Conservation (phyloP, 2,797 vertebrate species). For the Cephalopachus bancanus region DNA sequence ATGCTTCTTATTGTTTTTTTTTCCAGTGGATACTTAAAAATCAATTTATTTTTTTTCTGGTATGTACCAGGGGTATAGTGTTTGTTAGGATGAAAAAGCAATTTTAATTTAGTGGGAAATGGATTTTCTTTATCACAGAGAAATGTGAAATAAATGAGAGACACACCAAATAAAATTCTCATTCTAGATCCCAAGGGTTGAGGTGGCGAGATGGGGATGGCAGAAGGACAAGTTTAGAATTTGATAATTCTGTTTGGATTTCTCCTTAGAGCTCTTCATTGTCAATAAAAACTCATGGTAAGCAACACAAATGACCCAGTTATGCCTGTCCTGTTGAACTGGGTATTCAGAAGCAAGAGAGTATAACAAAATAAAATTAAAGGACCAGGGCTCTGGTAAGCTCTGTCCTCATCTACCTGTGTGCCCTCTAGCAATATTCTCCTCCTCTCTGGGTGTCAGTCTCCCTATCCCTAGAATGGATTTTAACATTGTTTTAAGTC, state of each 20-base stretch:
- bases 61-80: slow-evolving; percentile 68
- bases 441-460: not conserved
- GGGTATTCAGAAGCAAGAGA: not conserved
- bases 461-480: not conserved
- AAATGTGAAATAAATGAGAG: slow-evolving; percentile 70
- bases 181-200: slow-evolving; percentile 61
- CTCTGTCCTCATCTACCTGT: not conserved
- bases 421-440: no score
- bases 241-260: slow-evolving; percentile 71
- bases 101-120: slow-evolving; percentile 82
- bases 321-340: not conserved
- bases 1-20: slow-evolving; percentile 57
- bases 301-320: slow-evolving; percentile 37
- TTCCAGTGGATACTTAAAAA: slow-evolving; percentile 74
- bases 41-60: slow-evolving; percentile 82
- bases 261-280: slow-evolving; percentile 65
- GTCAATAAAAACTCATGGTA: slow-evolving; percentile 64
- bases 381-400: fast-evolving
- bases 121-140: slow-evolving; percentile 80
- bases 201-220: slow-evolving; percentile 58
- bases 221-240: slow-evolving; percentile 60
- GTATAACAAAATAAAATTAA: not conserved
- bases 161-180: slow-evolving; percentile 67
- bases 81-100: slow-evolving; percentile 79
- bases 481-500: not conserved